Percentiles rank a stretch among this genome's conserved stretches.
Conservation (phyloP, 35 echinoderm and acorn worm species). For the Amphiura filiformis region DNA sequence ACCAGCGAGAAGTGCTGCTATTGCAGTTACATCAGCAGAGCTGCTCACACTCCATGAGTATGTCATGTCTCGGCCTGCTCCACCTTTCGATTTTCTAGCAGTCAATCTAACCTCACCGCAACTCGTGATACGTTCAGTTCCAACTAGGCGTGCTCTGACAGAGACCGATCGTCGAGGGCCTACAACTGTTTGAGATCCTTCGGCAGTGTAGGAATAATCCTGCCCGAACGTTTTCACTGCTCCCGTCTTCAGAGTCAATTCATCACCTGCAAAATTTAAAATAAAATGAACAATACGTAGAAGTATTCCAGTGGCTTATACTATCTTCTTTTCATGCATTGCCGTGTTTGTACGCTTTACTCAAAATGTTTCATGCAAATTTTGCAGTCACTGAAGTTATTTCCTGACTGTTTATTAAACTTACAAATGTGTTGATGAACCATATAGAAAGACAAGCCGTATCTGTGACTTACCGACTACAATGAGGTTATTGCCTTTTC, state of each 20-base stretch:
- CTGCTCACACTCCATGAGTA: slow-evolving; percentile 62
- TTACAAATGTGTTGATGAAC: no score
- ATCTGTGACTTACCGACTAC: slow-evolving; percentile 50
- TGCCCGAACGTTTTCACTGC: slow-evolving; percentile 62
- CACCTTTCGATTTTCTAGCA: slow-evolving; percentile 45
- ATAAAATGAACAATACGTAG: neutral
- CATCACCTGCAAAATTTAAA: slow-evolving; percentile 45
- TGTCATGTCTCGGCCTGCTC: slow-evolving; percentile 46
- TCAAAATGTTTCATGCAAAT: no score
- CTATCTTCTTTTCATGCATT: no score
- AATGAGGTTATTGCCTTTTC: slow-evolving; percentile 41
- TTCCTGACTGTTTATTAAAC: neutral
- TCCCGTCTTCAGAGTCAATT: slow-evolving; percentile 49
- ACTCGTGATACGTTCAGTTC: slow-evolving; percentile 28
- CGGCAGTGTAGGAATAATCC: slow-evolving; percentile 43
- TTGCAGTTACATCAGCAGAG: slow-evolving; percentile 17
- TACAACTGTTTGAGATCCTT: slow-evolving; percentile 30
- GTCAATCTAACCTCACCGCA: slow-evolving; percentile 51
- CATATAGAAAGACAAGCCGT: no score
- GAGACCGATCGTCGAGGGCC: slow-evolving; percentile 1
- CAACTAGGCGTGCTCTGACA: slow-evolving; percentile 11
- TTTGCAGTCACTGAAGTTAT: no score
- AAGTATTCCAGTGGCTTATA: no score
- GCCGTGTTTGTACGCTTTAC: no score
- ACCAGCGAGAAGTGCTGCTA: slow-evolving; percentile 38